Evolutionary conservation across 2,888 invertebrate species (phyloP), one percentile per base, ranked within the genome.

Genomic region (Drosophila putrida): DNA sequence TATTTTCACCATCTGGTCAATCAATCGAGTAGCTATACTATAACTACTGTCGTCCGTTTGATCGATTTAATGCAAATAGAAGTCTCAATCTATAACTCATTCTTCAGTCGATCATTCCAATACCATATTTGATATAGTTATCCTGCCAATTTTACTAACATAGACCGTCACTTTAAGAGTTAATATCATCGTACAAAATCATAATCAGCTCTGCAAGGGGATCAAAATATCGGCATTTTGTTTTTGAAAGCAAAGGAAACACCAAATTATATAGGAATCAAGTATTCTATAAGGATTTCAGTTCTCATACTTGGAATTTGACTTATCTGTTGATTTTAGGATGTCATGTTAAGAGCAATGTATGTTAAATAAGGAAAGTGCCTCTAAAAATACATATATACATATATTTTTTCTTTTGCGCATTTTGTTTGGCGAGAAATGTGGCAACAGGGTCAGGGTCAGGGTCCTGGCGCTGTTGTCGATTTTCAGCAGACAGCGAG

Each of bases 281-380:
- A 25, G 55, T 55, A 55, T 35, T 33, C 54, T 31, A 25, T 44
- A 55, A 35, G 13, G 25, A 44, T 55, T 31, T 36, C 11, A 33
- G 15, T 6, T 39, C 13, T 27, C 27, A 31, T 39, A 25, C 1
- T 20, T 15, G 28, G 4, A 15, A 39, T 15, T 4, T 36, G 20
- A 31, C 39, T 53, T 53, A 31, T 2, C 8, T 27, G 8, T 15
- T 36, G 8, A 28, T 27, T 39, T 46, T 36, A 44, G 41, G 38
- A 15, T 31, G 15, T 13, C 10, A 54, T 39, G 43, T 41, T 50
- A 41, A 67, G 41, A 62, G 70, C 69, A 57, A 61, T 67, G 39
- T 43, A 49, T 53, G 36, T 43, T 57, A 50, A 66, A 71, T 47
- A 62, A 44, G 66, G 35, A 71, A 85, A 81, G 85, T 85, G 81